Evolutionary conservation across 2,113 vertebrate species (phyloP).

Genomic region (Chelonoidis abingdonii): DNA sequence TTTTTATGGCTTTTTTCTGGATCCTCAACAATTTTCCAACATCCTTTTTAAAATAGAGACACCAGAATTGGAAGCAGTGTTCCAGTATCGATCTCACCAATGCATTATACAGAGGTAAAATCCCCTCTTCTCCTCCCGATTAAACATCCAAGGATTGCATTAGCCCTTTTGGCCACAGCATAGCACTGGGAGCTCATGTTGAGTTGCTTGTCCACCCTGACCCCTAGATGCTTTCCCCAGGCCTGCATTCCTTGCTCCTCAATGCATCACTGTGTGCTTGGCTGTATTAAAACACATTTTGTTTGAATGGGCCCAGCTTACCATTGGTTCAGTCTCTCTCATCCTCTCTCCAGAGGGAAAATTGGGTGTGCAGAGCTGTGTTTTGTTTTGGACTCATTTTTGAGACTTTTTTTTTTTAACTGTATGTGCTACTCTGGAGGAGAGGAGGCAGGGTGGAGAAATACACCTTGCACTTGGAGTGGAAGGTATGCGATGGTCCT

Average conservation of each 20-base stretch:
- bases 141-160: not conserved
- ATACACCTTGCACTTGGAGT: not conserved
- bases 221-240: not conserved
- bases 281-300: not conserved
- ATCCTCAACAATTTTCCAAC: not conserved
- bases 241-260: not conserved
- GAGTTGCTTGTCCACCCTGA: not conserved
- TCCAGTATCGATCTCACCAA: not conserved
- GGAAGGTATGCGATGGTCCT: not conserved
- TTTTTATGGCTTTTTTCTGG: not conserved
- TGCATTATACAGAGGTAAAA: not conserved
- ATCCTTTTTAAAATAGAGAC: not conserved
- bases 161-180: not conserved
- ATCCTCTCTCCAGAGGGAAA: not conserved
- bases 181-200: not conserved
- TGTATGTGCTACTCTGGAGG: not conserved
- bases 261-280: not conserved
- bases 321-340: not conserved
- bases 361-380: accelerated
- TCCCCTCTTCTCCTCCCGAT: not conserved
- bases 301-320: not conserved
- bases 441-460: not conserved
- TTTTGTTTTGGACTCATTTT: not conserved
- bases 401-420: not conserved
- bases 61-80: not conserved